Evolutionary conservation across 1,140 invertebrate species (phyloP), one percentile per base, ranked within the genome.

Genomic region (Saccostrea echinata): DNA sequence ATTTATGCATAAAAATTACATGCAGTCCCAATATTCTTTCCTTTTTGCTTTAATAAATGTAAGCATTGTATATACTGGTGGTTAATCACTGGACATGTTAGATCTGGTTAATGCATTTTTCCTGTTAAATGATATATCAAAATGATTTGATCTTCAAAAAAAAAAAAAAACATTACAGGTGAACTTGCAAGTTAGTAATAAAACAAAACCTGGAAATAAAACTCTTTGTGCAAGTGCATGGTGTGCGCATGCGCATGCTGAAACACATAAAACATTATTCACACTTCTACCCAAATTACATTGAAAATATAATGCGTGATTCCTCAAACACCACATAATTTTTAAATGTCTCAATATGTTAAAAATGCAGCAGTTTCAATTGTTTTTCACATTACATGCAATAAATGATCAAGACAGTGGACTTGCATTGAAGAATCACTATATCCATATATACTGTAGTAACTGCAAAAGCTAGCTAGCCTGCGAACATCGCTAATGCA

Each of bases 81-180:
- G 51, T 83, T 83, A 76, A 16, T 76, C 27, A 76, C 21, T 51
- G 43, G 81, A 83, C 81, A 83, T 83, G 81, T 83, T 83, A 83
- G 43, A 83, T 52, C 4, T 33, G 24, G 18, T 83, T 52, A 83
- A 83, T 51, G 81, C 81, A 83, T 43, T 51, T 52, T n/a, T 52
- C 11, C 18, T 27, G 43, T 43, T 43, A 43, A 43, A 43, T n/a
- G n/a, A 81, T 3, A 18, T 43, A 71, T 13, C 16, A 16, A 24
- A 43, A 18, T 80, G 24, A 61, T 80, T 30, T 33, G n/a, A n/a
- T n/a, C n/a, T n/a, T n/a, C n/a, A n/a, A n/a, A n/a, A n/a, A n/a
- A n/a, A n/a, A n/a, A 30, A 21, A 76, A 16, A 33, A 43, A 4
- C 30, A 51, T 83, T 83, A 53, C 51, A 30, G 1, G 51, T 83